phyloP scores from a whole-genome alignment of 2,113 vertebrate genomes.

The Protobothrops flavoviridis region DNA sequence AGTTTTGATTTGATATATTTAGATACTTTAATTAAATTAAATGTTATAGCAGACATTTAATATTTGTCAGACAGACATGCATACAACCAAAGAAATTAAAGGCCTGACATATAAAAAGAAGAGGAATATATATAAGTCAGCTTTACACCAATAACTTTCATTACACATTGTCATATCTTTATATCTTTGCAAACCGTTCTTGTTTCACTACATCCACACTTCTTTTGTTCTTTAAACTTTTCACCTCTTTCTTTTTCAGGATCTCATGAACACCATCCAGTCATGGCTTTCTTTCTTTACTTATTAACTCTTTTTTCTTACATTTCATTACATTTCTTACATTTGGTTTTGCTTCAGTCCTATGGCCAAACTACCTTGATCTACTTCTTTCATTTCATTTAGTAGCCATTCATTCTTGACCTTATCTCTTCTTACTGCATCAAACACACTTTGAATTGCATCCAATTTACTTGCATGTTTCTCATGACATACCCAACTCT shows the following conservation, averaged over 20 bases:
- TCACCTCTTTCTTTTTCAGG: neutral
- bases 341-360: neutral
- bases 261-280: neutral
- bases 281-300: neutral
- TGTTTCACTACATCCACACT: neutral
- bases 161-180: neutral
- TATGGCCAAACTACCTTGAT: neutral
- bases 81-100: neutral
- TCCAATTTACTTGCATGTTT: neutral
- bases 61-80: neutral
- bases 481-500: neutral
- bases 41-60: no score
- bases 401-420: neutral
- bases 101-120: neutral
- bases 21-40: no score
- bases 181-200: neutral
- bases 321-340: neutral
- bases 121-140: neutral
- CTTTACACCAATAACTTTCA: neutral
- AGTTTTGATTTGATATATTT: neutral
- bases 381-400: neutral
- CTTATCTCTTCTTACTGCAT: neutral
- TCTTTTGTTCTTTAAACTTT: neutral
- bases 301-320: neutral
- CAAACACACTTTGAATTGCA: neutral